A percentile compares a stretch with the other conserved stretches of the same genome.
phyloP scores from a whole-genome alignment of 2,888 invertebrate species.

The Philhelius pedissequus region DNA sequence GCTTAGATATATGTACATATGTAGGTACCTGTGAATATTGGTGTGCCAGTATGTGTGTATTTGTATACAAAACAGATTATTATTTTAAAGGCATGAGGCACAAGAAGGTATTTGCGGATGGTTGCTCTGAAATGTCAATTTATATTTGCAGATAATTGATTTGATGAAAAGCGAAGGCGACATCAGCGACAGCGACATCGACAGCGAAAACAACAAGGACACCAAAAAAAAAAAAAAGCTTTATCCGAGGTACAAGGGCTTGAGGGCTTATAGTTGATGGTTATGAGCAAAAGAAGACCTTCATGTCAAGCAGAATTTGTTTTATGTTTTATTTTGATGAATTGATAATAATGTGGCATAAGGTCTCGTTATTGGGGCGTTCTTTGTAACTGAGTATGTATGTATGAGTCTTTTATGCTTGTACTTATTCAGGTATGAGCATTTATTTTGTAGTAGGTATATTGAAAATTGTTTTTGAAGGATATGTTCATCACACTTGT shows the following conservation, averaged over 20 bases:
- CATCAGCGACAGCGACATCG: not conserved
- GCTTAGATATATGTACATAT: not conserved
- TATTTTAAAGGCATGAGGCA: not conserved
- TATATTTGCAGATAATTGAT: constrained; percentile 76
- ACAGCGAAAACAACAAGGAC: not conserved
- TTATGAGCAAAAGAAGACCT: constrained; percentile 38
- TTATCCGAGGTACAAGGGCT: not conserved
- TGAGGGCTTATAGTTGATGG: constrained; percentile 8
- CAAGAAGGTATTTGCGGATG: constrained; percentile 1
- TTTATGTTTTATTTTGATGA: constrained; percentile 48
- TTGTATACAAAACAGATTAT: constrained; percentile 1
- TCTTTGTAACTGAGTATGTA: not conserved
- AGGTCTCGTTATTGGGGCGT: constrained; percentile 42
- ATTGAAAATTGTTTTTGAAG: constrained; percentile 23
- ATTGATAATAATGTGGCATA: constrained; percentile 49
- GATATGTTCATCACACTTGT: constrained; percentile 6
- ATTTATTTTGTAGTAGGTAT: not conserved
- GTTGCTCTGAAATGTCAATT: constrained; percentile 72
- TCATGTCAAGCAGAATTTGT: constrained; percentile 57
- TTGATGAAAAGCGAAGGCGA: constrained; percentile 71
- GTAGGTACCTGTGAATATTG: not conserved
- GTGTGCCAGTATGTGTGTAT: not conserved
- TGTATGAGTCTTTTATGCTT: not conserved
- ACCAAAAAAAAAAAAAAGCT: too few species aligned
- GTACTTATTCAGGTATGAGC: too few species aligned